Base-by-base conservation (phyloP, 2,797 vertebrate species). In the Leptatherina wallacei region DNA sequence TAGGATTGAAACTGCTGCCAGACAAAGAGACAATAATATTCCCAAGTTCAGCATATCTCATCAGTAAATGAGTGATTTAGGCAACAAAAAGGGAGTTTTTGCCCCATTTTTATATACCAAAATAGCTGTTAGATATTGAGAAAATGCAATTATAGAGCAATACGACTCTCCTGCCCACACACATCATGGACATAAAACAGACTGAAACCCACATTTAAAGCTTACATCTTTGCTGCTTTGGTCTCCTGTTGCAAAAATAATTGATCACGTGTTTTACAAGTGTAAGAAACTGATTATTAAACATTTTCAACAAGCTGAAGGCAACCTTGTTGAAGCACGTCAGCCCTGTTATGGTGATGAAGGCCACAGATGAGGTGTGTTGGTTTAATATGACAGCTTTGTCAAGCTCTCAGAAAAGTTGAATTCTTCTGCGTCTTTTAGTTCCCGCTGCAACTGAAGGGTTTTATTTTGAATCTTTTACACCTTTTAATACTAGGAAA, bases 351-450 rank as follows among this genome's bases (percentile, higher is more conserved):
- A 79, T 36, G 10, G 56, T 40, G 68, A 63, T 57, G 73, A 87
- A 86, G 85, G 85, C 82, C 77, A 13, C 59, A 47, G 78, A 65
- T 71, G 65, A 77, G 73, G 40, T 24, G 40, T 61, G 47, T 75
- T 57, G 44, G 44, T 73, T 84, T 67, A 69, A 78, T 74, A 78
- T 77, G 64, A 86, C 86, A 80, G 73, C 60, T 42, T 81, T 64
- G 69, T 78, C 66, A 71, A 51, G 60, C 57, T 76, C 63, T 61
- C 42, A 69, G 73, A 82, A 78, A 58, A 85, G 30, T 69, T 55
- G 58, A 61, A 36, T 79, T 77, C 61, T 49, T 70, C 51, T 24
- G 22, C 56, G 51, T 70, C 66, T 80, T 78, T 69, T 61, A 75
- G 65, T 56, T 47, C 22, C 10, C 14, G 1, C 24, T n/a, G n/a